A percentile compares a stretch with the other conserved stretches of the same genome.
Conservation (phyloP, 2,797 vertebrate species). For the Cottoperca gobio region DNA sequence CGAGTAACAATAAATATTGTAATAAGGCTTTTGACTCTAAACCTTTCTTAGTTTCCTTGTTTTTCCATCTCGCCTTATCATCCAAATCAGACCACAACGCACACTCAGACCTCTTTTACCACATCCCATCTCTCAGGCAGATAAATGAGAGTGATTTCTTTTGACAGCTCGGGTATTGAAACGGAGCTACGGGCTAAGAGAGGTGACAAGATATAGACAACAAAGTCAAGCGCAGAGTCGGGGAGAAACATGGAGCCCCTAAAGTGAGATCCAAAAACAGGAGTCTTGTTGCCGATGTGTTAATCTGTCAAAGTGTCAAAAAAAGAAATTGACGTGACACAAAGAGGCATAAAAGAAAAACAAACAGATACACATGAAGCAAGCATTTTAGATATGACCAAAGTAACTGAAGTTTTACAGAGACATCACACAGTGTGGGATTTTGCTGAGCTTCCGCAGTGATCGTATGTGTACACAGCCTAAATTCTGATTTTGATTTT, state of each 20-base stretch:
- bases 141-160: constrained; percentile 64
- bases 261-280: constrained; percentile 57
- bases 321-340: constrained; percentile 41
- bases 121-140: constrained; percentile 48
- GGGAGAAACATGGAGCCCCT: constrained; percentile 35
- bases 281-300: constrained; percentile 37
- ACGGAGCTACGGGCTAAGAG: constrained; percentile 46
- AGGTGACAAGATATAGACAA: constrained; percentile 69
- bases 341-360: constrained; percentile 9
- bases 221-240: constrained; percentile 51
- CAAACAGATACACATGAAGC: not conserved
- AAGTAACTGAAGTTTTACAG: not conserved
- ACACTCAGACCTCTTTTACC: constrained; percentile 26
- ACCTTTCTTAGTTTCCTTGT: constrained; percentile 26
- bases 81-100: constrained; percentile 49
- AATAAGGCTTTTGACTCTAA: constrained; percentile 36
- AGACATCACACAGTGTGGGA: not conserved
- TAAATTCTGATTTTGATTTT: constrained; percentile 2
- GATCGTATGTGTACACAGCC: constrained; percentile 9
- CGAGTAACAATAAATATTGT: constrained; percentile 37
- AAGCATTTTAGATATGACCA: not conserved
- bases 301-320: constrained; percentile 44
- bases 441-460: constrained; percentile 12
- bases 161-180: constrained; percentile 65
- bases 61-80: constrained; percentile 35